Base-by-base conservation (phyloP, 2,113 vertebrate species). In the Pyrgilauda ruficollis region DNA sequence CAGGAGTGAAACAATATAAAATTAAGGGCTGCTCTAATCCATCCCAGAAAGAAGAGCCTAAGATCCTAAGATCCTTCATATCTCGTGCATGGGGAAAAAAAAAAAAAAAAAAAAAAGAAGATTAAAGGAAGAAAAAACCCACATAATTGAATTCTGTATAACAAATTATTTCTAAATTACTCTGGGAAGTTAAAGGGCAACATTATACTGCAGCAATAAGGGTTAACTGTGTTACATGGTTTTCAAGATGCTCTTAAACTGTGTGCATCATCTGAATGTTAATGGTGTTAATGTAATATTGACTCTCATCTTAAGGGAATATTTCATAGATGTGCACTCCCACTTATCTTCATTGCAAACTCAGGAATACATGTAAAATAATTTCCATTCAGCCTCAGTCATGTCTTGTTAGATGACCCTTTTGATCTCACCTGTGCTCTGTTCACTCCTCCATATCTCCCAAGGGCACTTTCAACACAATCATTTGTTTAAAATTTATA, bases 101-200 rank as follows among this genome's bases (percentile, higher is more conserved):
- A 80, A 56, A 55, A 64, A 70, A 89, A 62, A 55, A 56, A 82
- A 72, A 84, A 67, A 90, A 59, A 22, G 9, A 30, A 30, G 5
- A 52, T 55, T 64, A 86, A 84, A 62, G 16, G 49, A 78, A 66
- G 22, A 89, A 66, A 92, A 41, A 17, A 0, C 0, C 5, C 46
- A 33, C 15, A n/a, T 69, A 89, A 91, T 91, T 91, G 76, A 87
- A 89, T 95, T 97, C n/a, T 33, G 26, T 72, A 61, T 59, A 87
- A 83, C 28, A 89, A 87, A 53, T 84, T 86, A 37, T 79, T 89
- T 92, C 28, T 87, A 81, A 90, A 89, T 87, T 74, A 52, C 22
- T 87, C 37, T 77, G 62, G 52, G 73, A 93, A 92, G 41, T 70
- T 84, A 93, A 93, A 95, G 87, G 73, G n/a, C 77, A 89, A 20